phyloP scores from a whole-genome alignment of 1,140 invertebrate genomes.

The Piezodorus guildinii region DNA sequence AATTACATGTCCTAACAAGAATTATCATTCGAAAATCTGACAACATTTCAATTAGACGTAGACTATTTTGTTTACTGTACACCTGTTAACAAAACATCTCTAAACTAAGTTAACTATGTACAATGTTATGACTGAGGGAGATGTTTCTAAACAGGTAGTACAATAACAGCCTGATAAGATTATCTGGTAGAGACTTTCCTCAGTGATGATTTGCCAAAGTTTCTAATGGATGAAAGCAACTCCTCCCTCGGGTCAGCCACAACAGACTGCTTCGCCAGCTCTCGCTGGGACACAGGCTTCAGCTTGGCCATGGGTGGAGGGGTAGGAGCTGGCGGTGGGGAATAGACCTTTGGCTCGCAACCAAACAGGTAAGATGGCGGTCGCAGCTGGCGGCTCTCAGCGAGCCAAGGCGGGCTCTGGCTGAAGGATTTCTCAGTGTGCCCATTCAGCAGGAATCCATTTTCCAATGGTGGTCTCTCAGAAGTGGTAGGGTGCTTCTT shows the following conservation, averaged over 20 bases:
- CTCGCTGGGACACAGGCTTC: constrained; percentile 35
- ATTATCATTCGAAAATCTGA: too few relatives aligned
- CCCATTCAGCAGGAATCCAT: constrained; percentile 1
- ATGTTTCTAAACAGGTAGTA: not conserved
- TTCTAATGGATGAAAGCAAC: constrained; percentile 58
- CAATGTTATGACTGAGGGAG: constrained; percentile 1
- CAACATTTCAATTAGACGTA: too few relatives aligned
- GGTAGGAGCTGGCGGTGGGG: constrained; percentile 34
- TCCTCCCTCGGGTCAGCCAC: constrained; percentile 47
- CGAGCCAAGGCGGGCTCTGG: not conserved
- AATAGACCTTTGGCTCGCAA: not conserved
- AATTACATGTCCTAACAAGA: too few relatives aligned
- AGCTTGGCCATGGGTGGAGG: constrained; percentile 33
- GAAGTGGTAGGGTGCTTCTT: constrained; percentile 28
- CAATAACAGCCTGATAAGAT: not conserved
- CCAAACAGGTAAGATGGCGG: constrained; percentile 23
- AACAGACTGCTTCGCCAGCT: constrained; percentile 30
- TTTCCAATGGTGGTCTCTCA: constrained; percentile 6
- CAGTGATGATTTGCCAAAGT: constrained; percentile 39
- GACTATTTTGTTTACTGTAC: too few relatives aligned
- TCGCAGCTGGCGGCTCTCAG: constrained; percentile 16
- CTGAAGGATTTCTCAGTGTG: not conserved
- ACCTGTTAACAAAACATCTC: too few relatives aligned
- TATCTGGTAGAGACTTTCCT: constrained; percentile 19
- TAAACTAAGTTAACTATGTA: not conserved